Percentiles rank a stretch among this genome's conserved stretches.
Evolutionary conservation across 1,140 invertebrate genomes (phyloP).

Genomic region (Drosophila bocki): DNA sequence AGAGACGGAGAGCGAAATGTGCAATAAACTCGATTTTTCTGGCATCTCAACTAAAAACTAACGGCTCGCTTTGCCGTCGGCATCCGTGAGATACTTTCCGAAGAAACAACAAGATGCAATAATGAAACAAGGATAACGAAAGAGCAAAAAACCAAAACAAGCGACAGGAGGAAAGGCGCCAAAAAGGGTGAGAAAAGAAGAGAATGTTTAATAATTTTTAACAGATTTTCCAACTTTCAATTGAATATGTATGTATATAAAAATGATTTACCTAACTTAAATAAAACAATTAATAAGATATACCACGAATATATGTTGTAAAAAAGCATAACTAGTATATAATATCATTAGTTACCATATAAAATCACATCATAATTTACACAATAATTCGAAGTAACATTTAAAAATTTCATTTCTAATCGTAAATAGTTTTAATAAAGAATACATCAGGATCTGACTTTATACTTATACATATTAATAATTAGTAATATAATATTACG

Average conservation of each 20-base stretch:
- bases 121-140: constrained; percentile 26
- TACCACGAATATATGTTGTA: no score
- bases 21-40: constrained; percentile 43
- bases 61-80: constrained; percentile 29
- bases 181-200: background rate
- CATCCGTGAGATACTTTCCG: constrained; percentile 40
- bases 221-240: background rate
- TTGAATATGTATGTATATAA: background rate
- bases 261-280: background rate
- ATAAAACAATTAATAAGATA: background rate
- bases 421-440: no score
- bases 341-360: no score
- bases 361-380: no score
- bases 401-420: no score
- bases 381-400: no score
- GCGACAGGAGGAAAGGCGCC: constrained; percentile 11
- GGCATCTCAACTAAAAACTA: constrained; percentile 19
- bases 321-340: no score
- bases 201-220: no score
- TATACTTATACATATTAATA: no score
- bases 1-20: constrained; percentile 24
- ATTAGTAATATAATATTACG: no score
- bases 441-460: no score
- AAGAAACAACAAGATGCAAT: constrained; percentile 6
- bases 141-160: background rate